phyloP scores from a whole-genome alignment of 1,140 invertebrate species.

The Protaetia brevitarsis region DNA sequence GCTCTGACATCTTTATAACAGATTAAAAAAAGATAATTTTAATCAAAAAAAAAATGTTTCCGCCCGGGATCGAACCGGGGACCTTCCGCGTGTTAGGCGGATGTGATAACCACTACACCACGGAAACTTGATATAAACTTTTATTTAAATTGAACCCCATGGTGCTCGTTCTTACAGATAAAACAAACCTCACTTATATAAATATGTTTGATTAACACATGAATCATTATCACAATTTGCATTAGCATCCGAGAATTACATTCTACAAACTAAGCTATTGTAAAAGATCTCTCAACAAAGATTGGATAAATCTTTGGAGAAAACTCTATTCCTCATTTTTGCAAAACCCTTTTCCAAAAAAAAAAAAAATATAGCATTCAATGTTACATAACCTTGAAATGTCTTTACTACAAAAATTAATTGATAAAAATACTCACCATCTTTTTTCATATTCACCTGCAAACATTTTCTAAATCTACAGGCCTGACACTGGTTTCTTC shows the following conservation, averaged over 20 bases:
- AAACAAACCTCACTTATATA: no score
- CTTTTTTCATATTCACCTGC: conserved; percentile 91
- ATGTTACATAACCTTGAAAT: not conserved
- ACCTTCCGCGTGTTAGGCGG: conserved; percentile 50
- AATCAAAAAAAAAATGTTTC: conserved; percentile 45
- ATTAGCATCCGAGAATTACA: no score
- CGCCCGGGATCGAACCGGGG: conserved; percentile 47
- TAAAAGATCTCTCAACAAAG: no score
- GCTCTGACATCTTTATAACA: no score
- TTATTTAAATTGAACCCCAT: no score
- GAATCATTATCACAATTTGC: no score
- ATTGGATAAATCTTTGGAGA: not conserved
- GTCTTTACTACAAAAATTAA: no score
- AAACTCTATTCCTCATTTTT: not conserved
- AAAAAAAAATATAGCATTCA: not conserved
- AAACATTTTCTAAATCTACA: conserved; percentile 92
- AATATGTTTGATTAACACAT: no score
- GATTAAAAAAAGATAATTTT: no score
- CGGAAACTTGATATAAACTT: conserved; percentile 37
- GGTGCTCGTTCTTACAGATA: no score
- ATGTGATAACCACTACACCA: conserved; percentile 50
- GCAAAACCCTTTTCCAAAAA: no score
- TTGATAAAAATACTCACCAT: conserved; percentile 67
- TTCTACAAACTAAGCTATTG: no score
- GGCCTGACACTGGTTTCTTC: conserved; percentile 92